phyloP scores from a whole-genome alignment of 2,888 invertebrate genomes.

The Encarsia formosa region DNA sequence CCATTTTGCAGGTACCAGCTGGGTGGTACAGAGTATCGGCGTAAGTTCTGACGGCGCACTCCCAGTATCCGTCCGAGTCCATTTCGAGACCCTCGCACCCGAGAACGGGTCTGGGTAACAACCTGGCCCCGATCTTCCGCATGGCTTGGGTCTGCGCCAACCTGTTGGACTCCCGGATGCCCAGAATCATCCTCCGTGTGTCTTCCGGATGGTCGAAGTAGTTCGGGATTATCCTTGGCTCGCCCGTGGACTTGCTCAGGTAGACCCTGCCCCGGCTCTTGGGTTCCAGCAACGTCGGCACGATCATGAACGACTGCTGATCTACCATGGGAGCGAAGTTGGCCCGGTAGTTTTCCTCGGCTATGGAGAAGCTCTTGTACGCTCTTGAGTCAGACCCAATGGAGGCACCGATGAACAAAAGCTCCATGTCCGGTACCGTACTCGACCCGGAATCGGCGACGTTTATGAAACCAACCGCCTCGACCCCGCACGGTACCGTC shows the following conservation, averaged over 20 bases:
- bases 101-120: conserved; percentile 56
- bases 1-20: conserved; percentile 64
- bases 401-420: no score
- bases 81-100: conserved; percentile 57
- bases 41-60: conserved; percentile 63
- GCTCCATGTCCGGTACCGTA: background rate
- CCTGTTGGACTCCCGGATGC: conserved; percentile 58
- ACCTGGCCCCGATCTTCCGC: conserved; percentile 55
- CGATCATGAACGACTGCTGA: conserved; percentile 49
- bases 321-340: conserved; percentile 57
- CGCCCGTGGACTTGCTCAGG: conserved; percentile 61
- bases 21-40: conserved; percentile 69
- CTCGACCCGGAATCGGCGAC: background rate
- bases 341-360: conserved; percentile 56
- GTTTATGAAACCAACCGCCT: background rate
- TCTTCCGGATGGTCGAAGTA: conserved; percentile 65
- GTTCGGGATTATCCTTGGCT: conserved; percentile 66
- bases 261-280: conserved; percentile 65
- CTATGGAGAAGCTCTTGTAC: no score
- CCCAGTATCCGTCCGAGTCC: conserved; percentile 58
- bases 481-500: background rate
- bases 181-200: conserved; percentile 59
- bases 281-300: conserved; percentile 55
- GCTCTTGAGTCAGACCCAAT: no score
- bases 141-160: conserved; percentile 61